These are phyloP conservation scores for Chloropsis hardwickii DNA, from an alignment of 2,113 vertebrate genomes.

Conservation along the genomic window DNA sequence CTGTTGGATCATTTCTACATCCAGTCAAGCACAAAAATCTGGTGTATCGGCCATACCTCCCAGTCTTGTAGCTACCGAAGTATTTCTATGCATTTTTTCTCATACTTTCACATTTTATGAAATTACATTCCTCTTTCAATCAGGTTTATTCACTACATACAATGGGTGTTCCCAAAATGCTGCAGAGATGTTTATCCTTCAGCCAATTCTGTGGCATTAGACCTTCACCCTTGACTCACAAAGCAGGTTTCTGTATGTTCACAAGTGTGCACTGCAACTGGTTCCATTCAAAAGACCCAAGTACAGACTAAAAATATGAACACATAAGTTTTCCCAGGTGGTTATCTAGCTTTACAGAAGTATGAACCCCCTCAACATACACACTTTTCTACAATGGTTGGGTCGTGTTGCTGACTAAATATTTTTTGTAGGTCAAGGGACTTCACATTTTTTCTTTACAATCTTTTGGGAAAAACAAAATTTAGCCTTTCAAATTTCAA, in stretches of 20 bases:
- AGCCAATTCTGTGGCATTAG: background rate
- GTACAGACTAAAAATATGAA: background rate
- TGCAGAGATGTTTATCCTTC: background rate
- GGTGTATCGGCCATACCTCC: accelerated
- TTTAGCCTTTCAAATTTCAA: background rate
- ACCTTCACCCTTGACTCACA: background rate
- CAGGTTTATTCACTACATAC: background rate
- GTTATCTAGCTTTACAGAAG: background rate
- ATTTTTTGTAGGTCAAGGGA: background rate
- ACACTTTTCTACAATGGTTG: background rate
- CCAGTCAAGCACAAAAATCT: background rate
- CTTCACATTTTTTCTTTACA: background rate
- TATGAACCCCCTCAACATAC: background rate
- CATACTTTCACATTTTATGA: background rate
- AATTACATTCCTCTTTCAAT: background rate
- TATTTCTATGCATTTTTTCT: background rate
- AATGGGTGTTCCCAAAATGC: background rate
- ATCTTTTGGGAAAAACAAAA: background rate
- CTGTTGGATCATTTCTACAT: background rate
- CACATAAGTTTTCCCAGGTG: accelerated
- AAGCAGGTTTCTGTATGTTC: background rate
- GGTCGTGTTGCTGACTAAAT: background rate
- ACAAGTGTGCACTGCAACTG: background rate
- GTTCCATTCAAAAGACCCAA: background rate
- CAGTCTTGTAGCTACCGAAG: background rate